phyloP scores from a whole-genome alignment of 2,888 invertebrate genomes.

The Ceriagrion tenellum region DNA sequence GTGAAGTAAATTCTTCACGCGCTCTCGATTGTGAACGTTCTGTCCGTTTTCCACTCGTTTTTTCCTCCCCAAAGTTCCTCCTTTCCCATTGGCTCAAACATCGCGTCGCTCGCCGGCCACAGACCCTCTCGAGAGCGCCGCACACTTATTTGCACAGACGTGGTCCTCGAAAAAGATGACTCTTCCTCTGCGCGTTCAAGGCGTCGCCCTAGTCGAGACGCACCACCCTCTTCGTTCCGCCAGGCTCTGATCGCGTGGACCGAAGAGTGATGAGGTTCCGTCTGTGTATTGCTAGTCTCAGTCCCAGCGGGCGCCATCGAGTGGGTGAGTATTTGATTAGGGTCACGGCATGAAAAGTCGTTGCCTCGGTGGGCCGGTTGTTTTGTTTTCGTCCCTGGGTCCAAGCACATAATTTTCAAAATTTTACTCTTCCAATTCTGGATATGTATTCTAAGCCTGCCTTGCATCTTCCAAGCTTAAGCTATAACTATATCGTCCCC shows the following conservation, averaged over 20 bases:
- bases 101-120: not conserved
- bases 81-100: not conserved
- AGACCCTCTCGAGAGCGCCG: not conserved
- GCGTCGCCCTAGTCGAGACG: not conserved
- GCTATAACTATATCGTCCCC: too few relatives aligned
- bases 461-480: too few relatives aligned
- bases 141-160: not conserved
- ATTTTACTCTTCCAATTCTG: too few relatives aligned
- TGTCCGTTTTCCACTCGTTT: not conserved
- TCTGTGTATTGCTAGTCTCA: not conserved
- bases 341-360: too few relatives aligned
- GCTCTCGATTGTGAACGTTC: not conserved
- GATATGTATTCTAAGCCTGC: too few relatives aligned
- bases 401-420: too few relatives aligned
- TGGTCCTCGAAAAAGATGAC: constrained; percentile 3
- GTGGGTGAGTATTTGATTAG: not conserved
- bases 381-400: too few relatives aligned
- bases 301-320: not conserved
- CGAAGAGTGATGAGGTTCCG: not conserved
- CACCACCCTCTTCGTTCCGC: not conserved
- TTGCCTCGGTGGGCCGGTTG: too few relatives aligned
- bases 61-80: not conserved
- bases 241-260: not conserved
- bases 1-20: not conserved
- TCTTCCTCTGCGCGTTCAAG: not conserved